phyloP scores from a whole-genome alignment of 1,140 invertebrate genomes.

The Drosophila baimaii region DNA sequence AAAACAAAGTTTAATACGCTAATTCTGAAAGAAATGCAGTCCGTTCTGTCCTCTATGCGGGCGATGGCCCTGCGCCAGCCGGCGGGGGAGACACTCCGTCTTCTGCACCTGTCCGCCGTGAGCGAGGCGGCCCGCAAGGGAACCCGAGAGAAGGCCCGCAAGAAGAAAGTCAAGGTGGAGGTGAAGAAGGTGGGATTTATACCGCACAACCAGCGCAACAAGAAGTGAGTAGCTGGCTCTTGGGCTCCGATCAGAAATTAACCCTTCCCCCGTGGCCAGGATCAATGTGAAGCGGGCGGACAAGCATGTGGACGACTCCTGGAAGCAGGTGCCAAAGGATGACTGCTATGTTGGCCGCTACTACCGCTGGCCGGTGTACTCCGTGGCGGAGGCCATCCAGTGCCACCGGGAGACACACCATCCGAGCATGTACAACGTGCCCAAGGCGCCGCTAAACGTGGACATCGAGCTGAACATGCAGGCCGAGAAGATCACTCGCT shows the following conservation, averaged over 20 bases:
- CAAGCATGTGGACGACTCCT: conserved; percentile 86
- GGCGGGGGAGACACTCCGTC: conserved; percentile 50
- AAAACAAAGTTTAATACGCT: conserved; percentile 8
- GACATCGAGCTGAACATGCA: conserved; percentile 90
- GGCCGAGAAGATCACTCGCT: conserved; percentile 86
- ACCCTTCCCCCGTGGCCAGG: conserved; percentile 29
- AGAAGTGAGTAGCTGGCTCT: conserved; percentile 72
- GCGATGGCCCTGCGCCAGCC: conserved; percentile 63
- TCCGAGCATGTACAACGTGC: conserved; percentile 90
- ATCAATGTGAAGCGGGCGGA: conserved; percentile 75
- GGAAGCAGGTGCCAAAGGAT: conserved; percentile 86
- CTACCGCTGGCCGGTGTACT: conserved; percentile 87
- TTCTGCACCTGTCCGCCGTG: conserved; percentile 82
- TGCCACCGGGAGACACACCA: conserved; percentile 91
- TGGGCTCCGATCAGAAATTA: no score
- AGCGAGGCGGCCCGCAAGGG: conserved; percentile 90
- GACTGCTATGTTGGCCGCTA: conserved; percentile 88
- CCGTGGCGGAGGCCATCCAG: conserved; percentile 89
- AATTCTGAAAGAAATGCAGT: conserved; percentile 65
- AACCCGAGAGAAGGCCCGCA: conserved; percentile 89
- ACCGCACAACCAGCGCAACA: conserved; percentile 86
- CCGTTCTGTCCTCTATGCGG: conserved; percentile 66
- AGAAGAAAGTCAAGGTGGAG: conserved; percentile 89
- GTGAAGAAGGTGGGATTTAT: conserved; percentile 89
- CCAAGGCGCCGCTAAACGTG: conserved; percentile 87